Evolutionary conservation across 2,113 vertebrate genomes (phyloP).

Genomic region (Balaenoptera acutorostrata): DNA sequence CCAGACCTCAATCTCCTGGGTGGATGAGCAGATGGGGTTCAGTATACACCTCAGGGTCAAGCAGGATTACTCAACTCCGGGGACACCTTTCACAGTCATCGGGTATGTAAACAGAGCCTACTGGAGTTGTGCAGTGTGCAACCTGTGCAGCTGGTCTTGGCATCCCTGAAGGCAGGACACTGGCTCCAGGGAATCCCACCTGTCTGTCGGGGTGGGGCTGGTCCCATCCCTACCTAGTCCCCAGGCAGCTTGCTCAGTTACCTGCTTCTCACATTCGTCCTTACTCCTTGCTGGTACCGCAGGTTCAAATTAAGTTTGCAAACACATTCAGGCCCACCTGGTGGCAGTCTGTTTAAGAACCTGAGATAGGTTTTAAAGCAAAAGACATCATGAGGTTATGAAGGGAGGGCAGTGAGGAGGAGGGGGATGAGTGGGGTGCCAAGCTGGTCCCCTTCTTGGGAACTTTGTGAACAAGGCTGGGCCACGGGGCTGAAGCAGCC

Average conservation of each 20-base stretch:
- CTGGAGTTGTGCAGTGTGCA: neutral
- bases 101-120: neutral
- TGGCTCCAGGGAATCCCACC: neutral
- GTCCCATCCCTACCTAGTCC: neutral
- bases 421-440: neutral
- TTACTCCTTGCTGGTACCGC: constrained; percentile 38
- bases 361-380: constrained; percentile 62
- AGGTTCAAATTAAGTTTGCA: constrained; percentile 58
- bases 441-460: neutral
- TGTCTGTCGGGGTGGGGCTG: neutral
- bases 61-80: neutral
- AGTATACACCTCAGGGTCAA: neutral
- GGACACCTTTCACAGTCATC: neutral
- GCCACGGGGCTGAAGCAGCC: neutral
- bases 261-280: constrained; percentile 54
- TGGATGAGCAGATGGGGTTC: neutral
- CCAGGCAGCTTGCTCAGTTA: constrained; percentile 46
- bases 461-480: neutral
- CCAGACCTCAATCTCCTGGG: neutral
- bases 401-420: neutral
- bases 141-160: neutral
- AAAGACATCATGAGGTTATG: constrained; percentile 42
- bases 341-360: constrained; percentile 61
- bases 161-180: neutral
- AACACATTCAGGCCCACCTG: constrained; percentile 44